These are phyloP conservation scores for Liasis olivaceus DNA, from an alignment of 2,797 vertebrate species.

Conservation along the genomic window DNA sequence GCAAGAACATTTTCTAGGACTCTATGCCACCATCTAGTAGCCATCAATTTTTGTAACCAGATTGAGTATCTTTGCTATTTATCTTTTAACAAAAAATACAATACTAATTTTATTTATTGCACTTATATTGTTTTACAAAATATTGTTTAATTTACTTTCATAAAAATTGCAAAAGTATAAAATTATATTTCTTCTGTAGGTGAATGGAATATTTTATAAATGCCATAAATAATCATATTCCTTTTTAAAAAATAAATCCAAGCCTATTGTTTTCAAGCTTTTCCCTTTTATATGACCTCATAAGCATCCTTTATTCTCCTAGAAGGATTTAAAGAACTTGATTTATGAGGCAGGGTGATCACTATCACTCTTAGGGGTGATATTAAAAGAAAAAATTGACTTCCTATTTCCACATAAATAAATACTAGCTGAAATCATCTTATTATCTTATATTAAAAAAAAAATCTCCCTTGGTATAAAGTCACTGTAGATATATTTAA, in stretches of 20 bases:
- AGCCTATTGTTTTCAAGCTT: not conserved
- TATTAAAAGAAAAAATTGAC: not conserved
- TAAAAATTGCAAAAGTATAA: no score
- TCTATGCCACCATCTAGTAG: no score
- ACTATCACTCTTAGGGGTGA: not conserved
- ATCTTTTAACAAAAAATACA: not conserved
- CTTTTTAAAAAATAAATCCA: not conserved
- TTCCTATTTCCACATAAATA: not conserved
- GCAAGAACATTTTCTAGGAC: no score
- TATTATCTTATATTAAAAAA: not conserved
- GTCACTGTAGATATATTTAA: not conserved
- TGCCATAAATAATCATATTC: not conserved
- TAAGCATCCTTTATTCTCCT: not conserved
- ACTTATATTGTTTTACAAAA: no score
- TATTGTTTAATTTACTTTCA: no score
- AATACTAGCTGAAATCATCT: not conserved
- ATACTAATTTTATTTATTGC: not conserved
- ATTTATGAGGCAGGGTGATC: not conserved
- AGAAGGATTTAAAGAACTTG: not conserved
- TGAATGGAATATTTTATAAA: not conserved
- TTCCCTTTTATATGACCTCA: not conserved
- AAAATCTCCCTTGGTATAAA: not conserved
- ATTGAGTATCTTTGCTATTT: not conserved
- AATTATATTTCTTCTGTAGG: not conserved
- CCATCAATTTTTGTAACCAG: no score